Base-by-base conservation (phyloP, 2,888 invertebrate genomes). In the Aelia acuminata region DNA sequence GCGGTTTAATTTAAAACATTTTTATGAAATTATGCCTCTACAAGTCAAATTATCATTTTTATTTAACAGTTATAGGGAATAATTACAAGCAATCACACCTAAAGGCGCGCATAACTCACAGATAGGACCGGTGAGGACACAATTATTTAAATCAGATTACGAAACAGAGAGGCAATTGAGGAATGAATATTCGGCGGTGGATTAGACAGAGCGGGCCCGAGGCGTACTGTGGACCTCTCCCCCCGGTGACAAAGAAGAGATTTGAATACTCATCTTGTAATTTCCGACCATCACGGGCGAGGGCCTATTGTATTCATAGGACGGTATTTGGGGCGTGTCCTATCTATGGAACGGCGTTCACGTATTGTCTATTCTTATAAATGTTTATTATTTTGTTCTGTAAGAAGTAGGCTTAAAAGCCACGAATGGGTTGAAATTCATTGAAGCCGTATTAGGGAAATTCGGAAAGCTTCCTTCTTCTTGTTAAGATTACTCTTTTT, bases 81-180 rank as follows among this genome's bases (percentile, higher is more conserved):
- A 35, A 70, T 31, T 7, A 5, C 18, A 31, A 70, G 63, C 35
- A 70, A 70, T 70, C 35, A 70, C 18, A 18, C 35, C 20, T 35
- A 2, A 4, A 31, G 63, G 18, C 63, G 63, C 7, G 35, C 63
- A 70, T 70, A 70, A 70, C 35, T 70, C 63, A 70, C 80, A 7
- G 2, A 1, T 13, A n/a, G n/a, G 80, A 39, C 43, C 39, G 80
- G n/a, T 80, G 80, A 13, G 80, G 43, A n/a, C 80, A 43, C 80
- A 43, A 80, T 80, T 80, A 80, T 80, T 80, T 80, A 80, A 80
- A 80, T 80, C 80, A 80, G 80, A 80, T 80, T 80, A 80, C 80
- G 43, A 80, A n/a, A n/a, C 80, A 80, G 35, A 22, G 31, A 43
- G 80, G 43, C 80, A 43, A 80, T 80, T 80, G 80, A 80, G 43